Base-by-base conservation (phyloP, 1,140 invertebrate species). In the Drosophila ogumai region DNA sequence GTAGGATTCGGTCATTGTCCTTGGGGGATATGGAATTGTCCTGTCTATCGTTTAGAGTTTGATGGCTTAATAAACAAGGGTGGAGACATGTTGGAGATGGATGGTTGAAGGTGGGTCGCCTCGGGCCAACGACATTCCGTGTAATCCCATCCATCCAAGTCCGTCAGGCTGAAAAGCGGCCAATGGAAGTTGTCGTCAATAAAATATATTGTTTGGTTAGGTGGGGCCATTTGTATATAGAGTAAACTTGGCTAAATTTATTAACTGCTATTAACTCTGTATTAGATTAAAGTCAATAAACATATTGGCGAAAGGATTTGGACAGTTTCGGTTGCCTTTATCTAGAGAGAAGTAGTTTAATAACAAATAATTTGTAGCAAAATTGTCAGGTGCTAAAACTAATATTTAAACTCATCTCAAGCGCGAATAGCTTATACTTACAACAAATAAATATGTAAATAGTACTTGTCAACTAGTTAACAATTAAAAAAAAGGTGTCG, bases 121-220 rank as follows among this genome's bases (percentile, higher is more conserved):
- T 44, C 3, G 40, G 59, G 63, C 22, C 32, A 46, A 36, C 36
- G 22, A 47, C 43, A 60, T 61, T 31, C 49, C 34, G 19, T 56
- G 65, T 58, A 58, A 72, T 72, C 52, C 65, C 50, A 72, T 72
- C 43, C 66, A 72, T 71, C 66, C 32, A 41, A 28, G 68, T 72
- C 65, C 28, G 36, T 71, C 68, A 46, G 22, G 22, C n/a, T 38
- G 32, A 43, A 38, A 38, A 67, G 38, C 17, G 43, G 65, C 32
- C 66, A 57, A 58, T 69, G 64, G 15, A 52, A 38, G 34, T 60
- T 55, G 41, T 61, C 46, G 59, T 64, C 50, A 65, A 43, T 59
- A n/a, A 38, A 55, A 55, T 34, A 32, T 19, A 25, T 41, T 68
- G 36, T 54, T 43, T 41, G 36, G 15, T 52, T 68, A 15, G 36